These are phyloP conservation scores for Styela clava DNA, from an alignment of 23 tunicate species.

Conservation along the genomic window DNA sequence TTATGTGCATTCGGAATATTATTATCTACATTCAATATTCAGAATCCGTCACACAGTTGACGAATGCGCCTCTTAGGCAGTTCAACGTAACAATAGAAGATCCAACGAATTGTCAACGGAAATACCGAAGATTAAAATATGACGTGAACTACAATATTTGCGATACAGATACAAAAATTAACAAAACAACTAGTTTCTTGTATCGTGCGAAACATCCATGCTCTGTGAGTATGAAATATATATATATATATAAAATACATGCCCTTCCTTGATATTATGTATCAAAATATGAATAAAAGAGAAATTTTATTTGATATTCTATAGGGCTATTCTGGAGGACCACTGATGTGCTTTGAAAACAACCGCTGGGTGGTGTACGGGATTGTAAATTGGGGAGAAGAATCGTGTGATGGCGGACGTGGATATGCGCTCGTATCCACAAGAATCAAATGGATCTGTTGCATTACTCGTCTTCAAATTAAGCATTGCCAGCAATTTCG, in stretches of 20 bases:
- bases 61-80: slow-evolving; percentile 3
- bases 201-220: no score
- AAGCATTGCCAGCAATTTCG: background rate
- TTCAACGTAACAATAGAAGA: slow-evolving; percentile 35
- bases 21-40: no score
- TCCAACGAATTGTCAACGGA: slow-evolving; percentile 52
- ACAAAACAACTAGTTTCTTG: no score
- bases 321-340: slow-evolving; percentile 76
- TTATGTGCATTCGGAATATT: no score
- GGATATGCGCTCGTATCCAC: slow-evolving; percentile 76
- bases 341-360: slow-evolving; percentile 59
- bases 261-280: no score
- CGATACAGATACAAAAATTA: slow-evolving; percentile 30
- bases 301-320: no score
- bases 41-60: background rate
- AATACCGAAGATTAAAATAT: slow-evolving; percentile 55
- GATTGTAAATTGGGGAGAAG: slow-evolving; percentile 70
- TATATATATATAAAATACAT: no score
- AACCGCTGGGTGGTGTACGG: slow-evolving; percentile 93
- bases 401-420: slow-evolving; percentile 53
- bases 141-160: slow-evolving; percentile 76
- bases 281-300: no score
- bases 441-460: slow-evolving; percentile 59
- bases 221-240: no score
- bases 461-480: slow-evolving; percentile 5